Base-by-base conservation (phyloP, 2,888 invertebrate genomes). In the Amorpha juglandis region DNA sequence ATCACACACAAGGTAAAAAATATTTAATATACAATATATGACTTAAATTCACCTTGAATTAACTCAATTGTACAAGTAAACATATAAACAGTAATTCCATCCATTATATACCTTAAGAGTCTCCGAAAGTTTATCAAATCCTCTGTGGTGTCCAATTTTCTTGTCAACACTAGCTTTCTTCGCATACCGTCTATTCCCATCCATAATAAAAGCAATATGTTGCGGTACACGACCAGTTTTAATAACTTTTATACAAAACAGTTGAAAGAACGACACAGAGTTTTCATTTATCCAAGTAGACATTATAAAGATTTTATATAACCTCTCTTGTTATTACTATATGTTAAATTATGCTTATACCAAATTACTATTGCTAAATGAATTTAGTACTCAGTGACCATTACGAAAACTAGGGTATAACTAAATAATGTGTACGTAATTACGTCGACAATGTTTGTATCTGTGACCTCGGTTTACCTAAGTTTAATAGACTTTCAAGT, bases 141-240 rank as follows among this genome's bases (percentile, higher is more conserved):
- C 98, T 86, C 95, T 95, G 8, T 94, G 89, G 89, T 99, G 99
- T 0, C 99, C 98, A 73, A 96, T 95, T 63, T 95, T 94, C 78
- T 96, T 96, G 65, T 95, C 93, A 0, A 98, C 94, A 53, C 96
- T 95, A 53, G 95, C 95, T 80, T 97, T 97, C 71, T 95, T 95
- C 0, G 99, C 99, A 90, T 95, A 99, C 65, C 99, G 94, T 65
- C 99, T 95, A 89, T 99, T 99, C 7, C 99, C 99, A 91, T 99
- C 99, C 99, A 99, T 99, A 70, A 99, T 99, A 82, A 99, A 97
- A 0, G 99, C 99, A 71, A 99, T 94, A 88, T 99, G 99, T 70
- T 95, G 95, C 0, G 99, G 99, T 68, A 99, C 92, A 42, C 96
- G 95, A 3, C 98, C 98, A 48, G 95, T 95, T 87, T 96, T 97